Base-by-base conservation (phyloP, 2,113 vertebrate species). In the Atrichornis clamosus region DNA sequence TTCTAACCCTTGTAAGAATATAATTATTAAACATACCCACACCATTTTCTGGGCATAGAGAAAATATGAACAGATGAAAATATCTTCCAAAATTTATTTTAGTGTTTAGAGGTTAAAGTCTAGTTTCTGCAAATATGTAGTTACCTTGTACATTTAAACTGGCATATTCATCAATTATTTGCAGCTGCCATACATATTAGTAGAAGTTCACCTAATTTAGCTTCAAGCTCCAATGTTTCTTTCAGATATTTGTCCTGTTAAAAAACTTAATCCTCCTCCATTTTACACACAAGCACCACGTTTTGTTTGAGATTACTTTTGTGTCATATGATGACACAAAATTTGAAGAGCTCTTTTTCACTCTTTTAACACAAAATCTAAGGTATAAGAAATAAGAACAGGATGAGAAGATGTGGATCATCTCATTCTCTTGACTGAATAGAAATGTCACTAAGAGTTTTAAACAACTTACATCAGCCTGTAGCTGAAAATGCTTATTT, bases 31-130 rank as follows among this genome's bases (percentile, higher is more conserved):
- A 78, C 16, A 93, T 46, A 32, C 1, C 20, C 13, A 72, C 22
- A 75, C 7, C 2, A 10, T 80, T 86, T 21, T 75, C 72, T 79
- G 64, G 63, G 95, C n/a, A 52, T 35, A 93, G 24, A 86, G 26
- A 92, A 95, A 89, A 91, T 33, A 41, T 33, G 9, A 86, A 15
- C 4, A 92, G 19, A 90, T 58, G 44, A 39, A 76, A 92, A 35
- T 85, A 20, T 79, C 90, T 95, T 91, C 50, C n/a, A 91, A 41
- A 60, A 88, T 60, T 90, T 92, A 84, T 92, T 96, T 96, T 84
- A 90, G 19, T 64, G 63, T 95, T 56, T 77, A 39, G 93, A 92
- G 12, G 20, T 72, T 94, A 92, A 83, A 52, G 35, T 75, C 52
- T 76, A 81, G 21, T 88, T 97, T 91, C 33, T 87, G 6, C 53